Base-by-base conservation (phyloP, 2,113 vertebrate species). In the Macroglossus sobrinus region DNA sequence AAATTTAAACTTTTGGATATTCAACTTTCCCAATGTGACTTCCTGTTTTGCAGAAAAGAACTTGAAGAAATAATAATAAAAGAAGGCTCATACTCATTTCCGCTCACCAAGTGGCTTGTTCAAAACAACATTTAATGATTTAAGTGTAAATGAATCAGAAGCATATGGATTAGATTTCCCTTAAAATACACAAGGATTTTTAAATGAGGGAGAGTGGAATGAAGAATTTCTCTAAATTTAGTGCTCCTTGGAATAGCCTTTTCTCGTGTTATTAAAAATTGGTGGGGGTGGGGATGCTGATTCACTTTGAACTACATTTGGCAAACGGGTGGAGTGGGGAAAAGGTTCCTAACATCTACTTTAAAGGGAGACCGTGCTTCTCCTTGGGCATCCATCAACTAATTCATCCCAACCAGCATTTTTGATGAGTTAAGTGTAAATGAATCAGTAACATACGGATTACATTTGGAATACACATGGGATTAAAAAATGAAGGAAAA, bases 71-170 rank as follows among this genome's bases (percentile, higher is more conserved):
- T 89, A 93, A 95, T 87, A 95, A 92, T 91, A 82, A 96, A 93
- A 96, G 43, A 92, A 96, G 86, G 33, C 69, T 93, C 74, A 74
- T 61, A 78, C 53, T 93, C 81, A 84, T 96, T 97, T 91, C 96
- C 96, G 74, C 55, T 79, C 96, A 96, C 88, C 95, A 93, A 97
- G 94, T 84, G 89, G 50, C 96, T 97, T 89, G 68, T 89, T 93
- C 96, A 93, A 97, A 97, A 98, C 96, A 97, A 97, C 96, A 96
- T 91, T 96, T 97, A 97, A 97, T 96, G 94, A 96, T 92, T 98
- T 97, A 97, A 98, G 94, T 97, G 94, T 97, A 97, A 97, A 97
- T 97, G 96, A 97, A 97, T 96, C 97, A 98, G 89, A 94, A 95
- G 74, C 97, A 97, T 96, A 97, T 97, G 97, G 96, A 94, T 97